Base-by-base conservation (phyloP, 1,140 invertebrate genomes). In the Cotesia glomerata region DNA sequence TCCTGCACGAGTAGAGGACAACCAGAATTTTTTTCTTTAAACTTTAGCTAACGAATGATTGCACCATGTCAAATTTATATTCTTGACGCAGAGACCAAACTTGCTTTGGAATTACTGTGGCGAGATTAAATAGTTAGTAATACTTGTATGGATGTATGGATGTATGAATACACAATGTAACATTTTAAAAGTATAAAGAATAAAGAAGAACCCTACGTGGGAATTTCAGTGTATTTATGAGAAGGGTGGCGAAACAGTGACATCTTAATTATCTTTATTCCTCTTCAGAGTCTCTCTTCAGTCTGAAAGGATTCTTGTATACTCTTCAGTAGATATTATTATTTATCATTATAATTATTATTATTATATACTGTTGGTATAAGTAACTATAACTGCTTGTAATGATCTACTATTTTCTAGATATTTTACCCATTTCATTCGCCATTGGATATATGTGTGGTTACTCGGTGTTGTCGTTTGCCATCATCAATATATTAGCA, bases 31-130 rank as follows among this genome's bases (percentile, higher is more conserved):
- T 62, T 26, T 34, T 76, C 56, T 76, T 68, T 78, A 64, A 72
- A 81, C 79, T 76, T 79, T 61, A 69, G 69, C 49, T 52, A 62
- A 69, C 72, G 65, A 85, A 77, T 84, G 84, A 87, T 85, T 78
- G 81, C 75, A 78, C 80, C 73, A 51, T 71, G 70, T 63, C 75
- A 67, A 83, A 86, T 85, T 85, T 84, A 85, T 83, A 75, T 70
- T 71, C 72, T 76, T 65, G 67, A 51, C 63, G 73, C 61, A 74
- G 70, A 71, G 73, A 58, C 72, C 68, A 71, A 81, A 82, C 74
- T 82, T 69, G 77, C 81, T 80, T 77, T 76, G 78, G 80, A 73
- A 69, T 71, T 54, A 66, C 62, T 63, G 34, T 75, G 52, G 39
- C 56, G 63, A 71, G 75, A 76, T 74, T 76, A 69, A 76, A 76